phyloP scores from a whole-genome alignment of 2,113 vertebrate genomes.

The Chrysemys picta region DNA sequence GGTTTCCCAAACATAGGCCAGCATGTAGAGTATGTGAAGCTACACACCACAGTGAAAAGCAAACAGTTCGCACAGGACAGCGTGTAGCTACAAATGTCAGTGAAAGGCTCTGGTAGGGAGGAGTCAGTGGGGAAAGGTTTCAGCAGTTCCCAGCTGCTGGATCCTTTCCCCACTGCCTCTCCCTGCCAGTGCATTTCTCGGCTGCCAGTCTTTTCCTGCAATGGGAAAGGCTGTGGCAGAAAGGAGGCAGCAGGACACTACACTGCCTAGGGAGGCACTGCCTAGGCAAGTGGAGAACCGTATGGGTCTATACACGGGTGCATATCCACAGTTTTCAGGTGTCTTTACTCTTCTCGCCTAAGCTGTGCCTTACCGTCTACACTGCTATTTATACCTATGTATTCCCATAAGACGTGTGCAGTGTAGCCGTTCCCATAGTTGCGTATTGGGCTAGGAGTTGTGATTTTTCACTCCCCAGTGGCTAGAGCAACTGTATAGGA shows the following conservation, averaged over 20 bases:
- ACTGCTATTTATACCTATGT: background rate
- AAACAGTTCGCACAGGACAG: background rate
- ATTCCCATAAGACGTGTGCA: background rate
- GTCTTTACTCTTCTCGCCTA: background rate
- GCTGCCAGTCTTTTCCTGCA: background rate
- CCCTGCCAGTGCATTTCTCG: background rate
- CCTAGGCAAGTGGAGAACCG: background rate
- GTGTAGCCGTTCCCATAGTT: background rate
- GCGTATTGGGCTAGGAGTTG: background rate
- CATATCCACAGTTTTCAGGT: background rate
- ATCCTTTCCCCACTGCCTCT: background rate
- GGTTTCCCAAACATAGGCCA: background rate
- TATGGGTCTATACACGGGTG: background rate
- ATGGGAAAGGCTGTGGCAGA: background rate
- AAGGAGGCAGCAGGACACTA: background rate
- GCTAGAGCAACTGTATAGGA: background rate
- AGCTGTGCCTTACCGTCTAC: background rate
- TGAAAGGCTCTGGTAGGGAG: background rate
- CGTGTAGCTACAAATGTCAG: background rate
- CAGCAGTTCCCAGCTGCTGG: background rate
- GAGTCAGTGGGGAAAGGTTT: background rate
- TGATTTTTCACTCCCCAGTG: background rate
- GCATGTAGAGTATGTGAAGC: background rate
- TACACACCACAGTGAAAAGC: background rate
- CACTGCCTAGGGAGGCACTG: background rate